A percentile compares a stretch with the other conserved stretches of the same genome.
phyloP scores from a whole-genome alignment of 2,113 vertebrate genomes.

The Bos indicus region DNA sequence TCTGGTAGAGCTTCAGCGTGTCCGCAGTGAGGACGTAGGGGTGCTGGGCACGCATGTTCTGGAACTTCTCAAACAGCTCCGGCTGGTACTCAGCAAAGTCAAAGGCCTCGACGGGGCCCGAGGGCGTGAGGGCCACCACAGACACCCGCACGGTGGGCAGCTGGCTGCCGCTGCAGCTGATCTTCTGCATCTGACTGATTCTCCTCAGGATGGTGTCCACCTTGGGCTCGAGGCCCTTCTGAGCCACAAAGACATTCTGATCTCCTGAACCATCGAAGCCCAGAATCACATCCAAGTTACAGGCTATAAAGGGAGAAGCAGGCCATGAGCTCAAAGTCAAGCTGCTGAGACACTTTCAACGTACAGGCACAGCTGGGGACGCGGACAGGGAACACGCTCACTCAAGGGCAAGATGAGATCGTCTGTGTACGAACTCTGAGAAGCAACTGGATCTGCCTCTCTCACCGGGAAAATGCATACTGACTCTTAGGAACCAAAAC shows the following conservation, averaged over 20 bases:
- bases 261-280: slow-evolving; percentile 90
- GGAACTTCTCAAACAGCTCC: slow-evolving; percentile 84
- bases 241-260: slow-evolving; percentile 87
- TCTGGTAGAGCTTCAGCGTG: slow-evolving; percentile 86
- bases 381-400: rapidly evolving
- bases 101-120: slow-evolving; percentile 82
- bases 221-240: slow-evolving; percentile 87
- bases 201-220: slow-evolving; percentile 85
- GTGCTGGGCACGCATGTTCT: slow-evolving; percentile 80
- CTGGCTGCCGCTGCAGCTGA: slow-evolving; percentile 89
- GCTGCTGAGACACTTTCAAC: rapidly evolving
- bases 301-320: slow-evolving; percentile 79
- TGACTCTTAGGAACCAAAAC: not conserved
- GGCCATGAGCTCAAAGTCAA: not conserved
- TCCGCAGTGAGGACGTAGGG: slow-evolving; percentile 86
- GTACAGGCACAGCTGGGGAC: rapidly evolving
- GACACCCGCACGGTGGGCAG: slow-evolving; percentile 85
- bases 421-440: rapidly evolving
- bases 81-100: slow-evolving; percentile 86
- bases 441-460: not conserved
- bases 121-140: slow-evolving; percentile 81
- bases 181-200: slow-evolving; percentile 86
- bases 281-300: slow-evolving; percentile 91
- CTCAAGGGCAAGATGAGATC: not conserved
- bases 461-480: rapidly evolving